phyloP scores from a whole-genome alignment of 2,113 vertebrate species.

The Lepus timidus region DNA sequence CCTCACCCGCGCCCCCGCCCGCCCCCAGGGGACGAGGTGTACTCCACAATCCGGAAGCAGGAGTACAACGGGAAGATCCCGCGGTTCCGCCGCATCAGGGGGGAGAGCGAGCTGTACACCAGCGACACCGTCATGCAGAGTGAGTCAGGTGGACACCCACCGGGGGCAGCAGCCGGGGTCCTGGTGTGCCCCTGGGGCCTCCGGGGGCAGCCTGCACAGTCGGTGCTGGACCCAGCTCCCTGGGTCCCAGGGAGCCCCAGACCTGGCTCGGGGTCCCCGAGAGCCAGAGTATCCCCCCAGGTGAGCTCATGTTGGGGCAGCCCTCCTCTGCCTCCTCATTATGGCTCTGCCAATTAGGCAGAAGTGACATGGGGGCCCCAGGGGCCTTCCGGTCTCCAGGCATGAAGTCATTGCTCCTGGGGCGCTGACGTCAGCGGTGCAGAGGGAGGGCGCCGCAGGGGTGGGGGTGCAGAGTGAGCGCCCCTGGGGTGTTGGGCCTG shows the following conservation, averaged over 20 bases:
- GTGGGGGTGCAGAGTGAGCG: not conserved
- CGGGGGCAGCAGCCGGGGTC: not conserved
- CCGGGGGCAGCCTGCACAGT: not conserved
- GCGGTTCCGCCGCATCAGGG: slow-evolving; percentile 87
- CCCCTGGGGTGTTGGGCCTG: not conserved
- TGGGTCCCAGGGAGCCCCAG: not conserved
- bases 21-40: slow-evolving; percentile 85
- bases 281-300: not conserved
- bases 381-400: slow-evolving; percentile 52
- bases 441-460: slow-evolving; percentile 38
- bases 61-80: slow-evolving; percentile 87
- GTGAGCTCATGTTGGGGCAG: slow-evolving; percentile 36
- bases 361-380: slow-evolving; percentile 55
- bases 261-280: not conserved
- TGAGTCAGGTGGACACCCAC: slow-evolving; percentile 65
- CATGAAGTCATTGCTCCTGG: slow-evolving; percentile 80
- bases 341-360: slow-evolving; percentile 73
- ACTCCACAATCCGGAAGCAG: slow-evolving; percentile 89
- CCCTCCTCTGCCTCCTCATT: slow-evolving; percentile 53
- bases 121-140: slow-evolving; percentile 88
- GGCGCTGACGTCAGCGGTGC: slow-evolving; percentile 62
- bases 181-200: not conserved
- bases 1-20: not conserved
- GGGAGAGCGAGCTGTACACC: slow-evolving; percentile 86
- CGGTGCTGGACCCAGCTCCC: not conserved